A percentile compares a stretch with the other conserved stretches of the same genome.
These are phyloP conservation scores for Oryzias curvinotus DNA, from an alignment of 2,113 vertebrate species.

Conservation along the genomic window DNA sequence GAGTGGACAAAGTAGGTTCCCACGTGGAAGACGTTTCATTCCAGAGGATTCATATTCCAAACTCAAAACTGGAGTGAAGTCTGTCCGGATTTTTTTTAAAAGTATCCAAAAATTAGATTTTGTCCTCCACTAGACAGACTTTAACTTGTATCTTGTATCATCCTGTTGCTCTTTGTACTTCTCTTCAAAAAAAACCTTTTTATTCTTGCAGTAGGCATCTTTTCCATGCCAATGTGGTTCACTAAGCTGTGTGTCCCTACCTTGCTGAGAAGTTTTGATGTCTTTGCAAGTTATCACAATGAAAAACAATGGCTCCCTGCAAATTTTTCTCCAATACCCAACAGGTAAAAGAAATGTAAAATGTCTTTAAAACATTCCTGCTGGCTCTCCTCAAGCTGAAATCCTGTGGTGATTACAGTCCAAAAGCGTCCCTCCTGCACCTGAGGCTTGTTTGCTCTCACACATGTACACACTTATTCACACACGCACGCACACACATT, in stretches of 20 bases:
- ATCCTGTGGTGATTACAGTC: slow-evolving; percentile 47
- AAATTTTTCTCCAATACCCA: slow-evolving; percentile 31
- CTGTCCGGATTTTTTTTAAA: slow-evolving; percentile 39
- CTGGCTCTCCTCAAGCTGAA: slow-evolving; percentile 35
- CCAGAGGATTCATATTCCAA: slow-evolving; percentile 32
- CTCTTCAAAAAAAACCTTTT: slow-evolving; percentile 42
- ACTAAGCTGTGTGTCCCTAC: slow-evolving; percentile 23
- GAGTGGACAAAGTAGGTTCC: slow-evolving; percentile 27
- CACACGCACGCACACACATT: slow-evolving; percentile 5
- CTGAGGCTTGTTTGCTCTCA: slow-evolving; percentile 36
- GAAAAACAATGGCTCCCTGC: slow-evolving; percentile 1
- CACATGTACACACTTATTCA: slow-evolving; percentile 2
- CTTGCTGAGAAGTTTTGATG: slow-evolving; percentile 10
- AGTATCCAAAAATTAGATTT: slow-evolving; percentile 1
- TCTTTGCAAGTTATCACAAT: slow-evolving; percentile 8
- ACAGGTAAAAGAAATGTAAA: slow-evolving; percentile 47
- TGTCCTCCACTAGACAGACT: slow-evolving; percentile 19
- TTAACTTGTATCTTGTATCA: slow-evolving; percentile 56
- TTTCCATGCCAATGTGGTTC: slow-evolving; percentile 32
- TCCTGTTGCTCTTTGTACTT: slow-evolving; percentile 32
- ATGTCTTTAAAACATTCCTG: slow-evolving; percentile 31
- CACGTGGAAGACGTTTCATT: slow-evolving; percentile 38
- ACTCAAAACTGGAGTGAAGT: slow-evolving; percentile 27
- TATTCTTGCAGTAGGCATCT: slow-evolving; percentile 62
- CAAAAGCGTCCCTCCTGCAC: slow-evolving; percentile 45